A percentile compares a stretch with the other conserved stretches of the same genome.
Conservation (phyloP, 2,888 invertebrate genomes). For the Lepidocyrtinus sp. region DNA sequence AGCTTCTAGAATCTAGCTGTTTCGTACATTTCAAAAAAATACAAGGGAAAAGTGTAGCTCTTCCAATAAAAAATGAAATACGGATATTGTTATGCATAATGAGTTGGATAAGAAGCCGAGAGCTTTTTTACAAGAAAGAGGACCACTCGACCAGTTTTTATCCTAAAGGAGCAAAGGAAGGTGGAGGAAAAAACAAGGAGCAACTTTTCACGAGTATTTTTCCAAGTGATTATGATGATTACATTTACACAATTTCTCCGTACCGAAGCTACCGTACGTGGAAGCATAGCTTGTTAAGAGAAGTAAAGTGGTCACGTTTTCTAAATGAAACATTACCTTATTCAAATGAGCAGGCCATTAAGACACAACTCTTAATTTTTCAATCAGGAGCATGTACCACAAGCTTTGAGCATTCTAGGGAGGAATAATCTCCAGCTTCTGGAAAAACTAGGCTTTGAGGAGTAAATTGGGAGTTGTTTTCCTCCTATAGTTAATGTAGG, state of each 20-base stretch:
- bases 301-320: slow-evolving; percentile 18
- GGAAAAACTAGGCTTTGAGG: neutral
- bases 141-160: slow-evolving; percentile 15
- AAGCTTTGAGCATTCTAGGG: too few relatives aligned
- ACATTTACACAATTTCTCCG: neutral
- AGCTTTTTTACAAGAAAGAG: neutral
- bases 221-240: neutral
- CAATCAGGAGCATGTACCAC: slow-evolving; percentile 25
- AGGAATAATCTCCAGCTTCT: neutral
- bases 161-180: slow-evolving; percentile 11
- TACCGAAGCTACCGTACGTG: neutral
- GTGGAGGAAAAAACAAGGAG: neutral
- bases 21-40: slow-evolving; percentile 9
- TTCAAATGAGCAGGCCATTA: slow-evolving; percentile 49
- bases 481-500: too few relatives aligned
- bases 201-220: neutral
- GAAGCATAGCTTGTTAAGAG: neutral
- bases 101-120: slow-evolving; percentile 11
- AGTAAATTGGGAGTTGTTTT: neutral
- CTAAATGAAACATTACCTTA: slow-evolving; percentile 6
- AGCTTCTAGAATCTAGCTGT: neutral
- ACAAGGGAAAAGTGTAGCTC: slow-evolving; percentile 4
- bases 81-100: slow-evolving; percentile 41
- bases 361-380: slow-evolving; percentile 47
- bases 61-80: slow-evolving; percentile 53